phyloP scores from a whole-genome alignment of 2,888 invertebrate genomes.

The Brachyptera risi region DNA sequence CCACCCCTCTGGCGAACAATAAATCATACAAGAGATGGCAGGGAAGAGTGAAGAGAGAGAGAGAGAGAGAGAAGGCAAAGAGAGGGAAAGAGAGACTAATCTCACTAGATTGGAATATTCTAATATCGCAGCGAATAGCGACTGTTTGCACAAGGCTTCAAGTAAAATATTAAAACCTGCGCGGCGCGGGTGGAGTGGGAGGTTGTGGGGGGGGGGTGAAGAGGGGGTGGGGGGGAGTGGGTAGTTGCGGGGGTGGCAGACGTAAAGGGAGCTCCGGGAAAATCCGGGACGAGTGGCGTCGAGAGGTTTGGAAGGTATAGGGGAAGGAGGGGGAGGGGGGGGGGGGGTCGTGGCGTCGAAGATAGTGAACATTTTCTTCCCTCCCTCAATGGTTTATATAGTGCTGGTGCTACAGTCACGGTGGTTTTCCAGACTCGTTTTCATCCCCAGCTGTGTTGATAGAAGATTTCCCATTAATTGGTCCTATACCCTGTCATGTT shows the following conservation, averaged over 20 bases:
- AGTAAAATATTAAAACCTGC: conserved; percentile 39
- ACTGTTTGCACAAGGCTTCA: conserved; percentile 38
- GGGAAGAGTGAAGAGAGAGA: conserved; percentile 11
- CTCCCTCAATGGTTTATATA: background rate
- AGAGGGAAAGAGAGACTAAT: conserved; percentile 29
- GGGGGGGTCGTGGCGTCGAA: background rate
- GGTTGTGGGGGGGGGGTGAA: background rate
- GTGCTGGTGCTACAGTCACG: too few relatives aligned
- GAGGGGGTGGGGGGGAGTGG: background rate
- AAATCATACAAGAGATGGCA: conserved; percentile 30
- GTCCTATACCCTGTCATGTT: too few relatives aligned
- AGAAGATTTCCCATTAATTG: conserved; percentile 8
- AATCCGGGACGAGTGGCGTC: conserved; percentile 7
- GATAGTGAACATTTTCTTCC: background rate
- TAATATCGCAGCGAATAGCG: conserved; percentile 36
- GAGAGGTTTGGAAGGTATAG: background rate
- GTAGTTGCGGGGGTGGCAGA: background rate
- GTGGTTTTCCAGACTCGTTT: background rate
- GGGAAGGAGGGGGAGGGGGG: background rate
- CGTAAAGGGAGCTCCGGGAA: background rate
- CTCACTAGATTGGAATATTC: conserved; percentile 39
- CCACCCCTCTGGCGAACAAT: conserved; percentile 28
- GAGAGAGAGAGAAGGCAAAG: background rate
- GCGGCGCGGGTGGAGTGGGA: conserved; percentile 24
- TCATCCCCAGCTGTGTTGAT: background rate